Evolutionary conservation across 2,113 vertebrate species (phyloP), one percentile per base, ranked within the genome.

Genomic region (Neodontobutis hainanensis): DNA sequence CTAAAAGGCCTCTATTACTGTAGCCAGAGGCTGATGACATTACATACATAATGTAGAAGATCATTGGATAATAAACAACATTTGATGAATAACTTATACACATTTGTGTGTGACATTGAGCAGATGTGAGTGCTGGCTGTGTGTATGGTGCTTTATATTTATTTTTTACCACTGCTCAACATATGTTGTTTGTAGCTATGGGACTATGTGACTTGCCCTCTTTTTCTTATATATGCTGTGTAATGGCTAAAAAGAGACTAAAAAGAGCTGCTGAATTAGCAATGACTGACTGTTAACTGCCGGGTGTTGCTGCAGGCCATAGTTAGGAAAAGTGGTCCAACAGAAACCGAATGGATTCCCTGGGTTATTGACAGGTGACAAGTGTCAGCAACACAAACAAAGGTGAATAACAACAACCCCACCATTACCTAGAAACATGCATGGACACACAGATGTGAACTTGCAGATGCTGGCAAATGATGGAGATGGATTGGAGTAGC

Each of bases 71-170:
- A 87, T 87, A 88, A 87, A 89, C 82, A 82, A 79, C 73, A 51
- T 70, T 63, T 83, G 81, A 87, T 88, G 83, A 83, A 89, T 88
- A 72, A 82, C 78, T 86, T 72, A 89, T 70, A 78, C 48, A 59
- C 38, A 64, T 80, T 59, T 70, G 61, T 74, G 50, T 68, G 61
- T 72, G 70, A 65, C 73, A 60, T 42, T 81, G 73, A 81, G 16
- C 44, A 73, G 53, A 77, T 70, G 52, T 48, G 52, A 69, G 38
- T 11, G 36, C 59, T 43, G 11, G 58, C 43, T 0, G 0, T 77
- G 5, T 53, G 4, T 19, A 6, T 61, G 11, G 48, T 34, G 36
- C 44, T n/a, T 65, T 57, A 8, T 42, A 0, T 5, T 32, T 47
- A 52, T 45, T 56, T 50, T 9, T 43, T 62, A 38, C 16, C 32